Percentiles rank a stretch among this genome's conserved stretches.
phyloP scores from a whole-genome alignment of 2,797 vertebrate genomes.

The Parauchenoglanis punctatus region DNA sequence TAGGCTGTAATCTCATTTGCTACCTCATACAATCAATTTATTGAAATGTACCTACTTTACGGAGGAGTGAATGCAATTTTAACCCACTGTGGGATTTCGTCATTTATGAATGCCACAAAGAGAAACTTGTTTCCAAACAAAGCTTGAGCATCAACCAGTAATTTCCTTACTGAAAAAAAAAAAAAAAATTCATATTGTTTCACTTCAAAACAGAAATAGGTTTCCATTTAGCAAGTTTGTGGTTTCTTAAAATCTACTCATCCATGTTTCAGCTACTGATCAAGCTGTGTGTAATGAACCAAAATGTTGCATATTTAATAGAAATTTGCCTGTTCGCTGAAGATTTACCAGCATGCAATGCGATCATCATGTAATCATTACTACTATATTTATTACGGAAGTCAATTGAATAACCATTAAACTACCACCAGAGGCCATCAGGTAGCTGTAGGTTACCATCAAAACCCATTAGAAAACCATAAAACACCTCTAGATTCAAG shows the following conservation, averaged over 20 bases:
- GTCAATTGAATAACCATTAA: background rate
- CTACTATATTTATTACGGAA: background rate
- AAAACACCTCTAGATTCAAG: background rate
- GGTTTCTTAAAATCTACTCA: background rate
- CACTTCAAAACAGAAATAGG: background rate
- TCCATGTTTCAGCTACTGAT: background rate
- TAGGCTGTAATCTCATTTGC: background rate
- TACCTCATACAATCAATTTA: background rate
- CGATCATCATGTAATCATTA: background rate
- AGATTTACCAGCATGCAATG: background rate
- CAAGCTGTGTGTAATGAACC: background rate
- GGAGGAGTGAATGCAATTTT: background rate
- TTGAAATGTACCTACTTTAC: slow-evolving; percentile 4
- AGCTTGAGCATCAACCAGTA: background rate
- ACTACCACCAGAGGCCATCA: background rate
- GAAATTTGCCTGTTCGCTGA: no score
- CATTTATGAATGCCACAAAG: background rate
- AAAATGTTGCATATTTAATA: background rate
- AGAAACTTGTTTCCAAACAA: background rate
- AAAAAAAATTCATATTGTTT: background rate
- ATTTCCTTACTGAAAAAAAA: background rate
- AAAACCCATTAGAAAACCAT: background rate
- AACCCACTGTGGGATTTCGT: background rate
- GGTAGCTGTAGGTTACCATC: background rate
- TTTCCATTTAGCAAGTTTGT: background rate